Evolutionary conservation across 2,113 vertebrate genomes (phyloP), one percentile per base, ranked within the genome.

Genomic region (Ondatra zibethicus): DNA sequence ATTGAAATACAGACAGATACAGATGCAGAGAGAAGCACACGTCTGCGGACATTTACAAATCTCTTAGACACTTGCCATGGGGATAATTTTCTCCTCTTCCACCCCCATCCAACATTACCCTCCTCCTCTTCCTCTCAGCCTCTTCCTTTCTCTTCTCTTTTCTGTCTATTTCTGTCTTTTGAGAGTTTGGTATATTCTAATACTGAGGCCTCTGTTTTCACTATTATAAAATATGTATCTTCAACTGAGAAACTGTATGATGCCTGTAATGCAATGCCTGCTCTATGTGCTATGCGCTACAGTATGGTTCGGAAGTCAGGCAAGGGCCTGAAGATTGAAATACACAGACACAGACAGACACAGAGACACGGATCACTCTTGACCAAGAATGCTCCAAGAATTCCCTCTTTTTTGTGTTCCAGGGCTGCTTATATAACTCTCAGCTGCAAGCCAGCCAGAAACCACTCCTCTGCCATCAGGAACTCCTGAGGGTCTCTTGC

Each of bases 31-130:
- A 65, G 39, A 31, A 42, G 42, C 8, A 45, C 2, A 27, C 1
- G 81, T 13, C 42, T 93, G 89, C 61, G 91, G n/a, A 80, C 3
- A 50, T 47, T 73, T 55, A 4, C 12, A 36, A 61, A 39, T 39
- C 10, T 92, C 86, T 75, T 9, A 27, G 45, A n/a, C 27, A 7
- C 27, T 7, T 77, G 8, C 25, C 1, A 1, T 42, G 21, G 36
- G 7, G 12, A 29, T 47, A 17, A 47, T 11, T 25, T 36, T 82
- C 12, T 77, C 19, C 39, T 81, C 9, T 85, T 36, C 21, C 61
- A 9, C 55, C 7, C 0, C 4, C 6, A 45, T 7, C 8, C 21
- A 33, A 2, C 78, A 17, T 16, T 12, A 9, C 33, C 10, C 39
- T 10, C 25, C 58, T 76, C 23, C 7, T 61, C 17, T 27, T 6